Evolutionary conservation across 2,888 invertebrate genomes (phyloP).

Genomic region (Macrosiphum euphorbiae): DNA sequence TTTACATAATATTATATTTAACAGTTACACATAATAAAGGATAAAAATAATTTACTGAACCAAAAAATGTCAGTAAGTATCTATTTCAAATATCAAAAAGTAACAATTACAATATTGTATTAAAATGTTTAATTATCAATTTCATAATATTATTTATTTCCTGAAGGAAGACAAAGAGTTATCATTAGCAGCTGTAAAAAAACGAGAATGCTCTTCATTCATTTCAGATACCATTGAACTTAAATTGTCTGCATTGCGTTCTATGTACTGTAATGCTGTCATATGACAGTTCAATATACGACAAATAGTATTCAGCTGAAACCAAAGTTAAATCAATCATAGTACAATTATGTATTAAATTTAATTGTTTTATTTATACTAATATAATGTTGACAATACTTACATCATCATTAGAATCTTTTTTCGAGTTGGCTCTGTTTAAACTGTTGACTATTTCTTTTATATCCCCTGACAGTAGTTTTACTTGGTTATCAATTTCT

Average conservation of each 20-base stretch:
- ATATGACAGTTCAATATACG: slow-evolving; percentile 96
- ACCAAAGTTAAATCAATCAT: slow-evolving; percentile 67
- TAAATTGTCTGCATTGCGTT: slow-evolving; percentile 78
- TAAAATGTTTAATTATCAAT: not conserved
- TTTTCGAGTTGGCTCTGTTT: slow-evolving; percentile 87
- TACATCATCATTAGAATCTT: slow-evolving; percentile 89
- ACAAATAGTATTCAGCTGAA: slow-evolving; percentile 79
- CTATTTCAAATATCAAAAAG: not conserved
- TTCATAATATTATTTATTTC: slow-evolving; percentile 29
- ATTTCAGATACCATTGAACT: slow-evolving; percentile 49
- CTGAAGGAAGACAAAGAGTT: slow-evolving; percentile 25
- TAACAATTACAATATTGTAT: too few species aligned
- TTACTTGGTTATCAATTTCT: slow-evolving; percentile 90
- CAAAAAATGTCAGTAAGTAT: not conserved
- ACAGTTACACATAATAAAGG: not conserved
- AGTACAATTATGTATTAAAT: not conserved
- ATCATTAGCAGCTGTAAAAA: slow-evolving; percentile 51
- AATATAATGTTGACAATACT: slow-evolving; percentile 71
- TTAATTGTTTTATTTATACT: not conserved
- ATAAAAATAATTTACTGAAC: not conserved
- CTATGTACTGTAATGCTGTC: slow-evolving; percentile 96
- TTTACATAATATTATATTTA: not conserved
- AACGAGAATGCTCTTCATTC: slow-evolving; percentile 57
- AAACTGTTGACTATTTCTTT: slow-evolving; percentile 95
- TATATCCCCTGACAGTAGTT: slow-evolving; percentile 94